Evolutionary conservation across 53 echinoderm and acorn worm species (phyloP).

Genomic region (Antedon mediterranea): DNA sequence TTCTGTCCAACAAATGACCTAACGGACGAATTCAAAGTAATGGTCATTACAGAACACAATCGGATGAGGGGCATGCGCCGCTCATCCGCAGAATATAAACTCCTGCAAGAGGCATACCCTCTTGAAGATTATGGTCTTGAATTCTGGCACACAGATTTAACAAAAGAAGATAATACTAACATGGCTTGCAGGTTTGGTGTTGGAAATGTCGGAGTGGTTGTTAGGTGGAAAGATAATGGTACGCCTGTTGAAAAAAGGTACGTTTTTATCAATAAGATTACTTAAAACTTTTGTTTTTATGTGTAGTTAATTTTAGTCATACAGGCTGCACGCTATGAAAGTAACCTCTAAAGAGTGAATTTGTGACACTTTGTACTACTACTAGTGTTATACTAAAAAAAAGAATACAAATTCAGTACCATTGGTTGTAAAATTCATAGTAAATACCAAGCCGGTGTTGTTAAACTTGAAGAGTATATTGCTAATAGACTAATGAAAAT

Average conservation of each 20-base stretch:
- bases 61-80: constrained; percentile 71
- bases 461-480: too few species aligned
- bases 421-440: too few species aligned
- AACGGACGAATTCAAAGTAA: constrained; percentile 47
- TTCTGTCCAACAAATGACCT: constrained; percentile 25
- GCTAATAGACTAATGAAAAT: too few species aligned
- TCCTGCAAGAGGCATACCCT: constrained; percentile 47
- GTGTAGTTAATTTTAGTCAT: too few species aligned
- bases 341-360: too few species aligned
- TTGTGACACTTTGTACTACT: too few species aligned
- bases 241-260: constrained; percentile 51
- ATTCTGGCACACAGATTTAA: constrained; percentile 21
- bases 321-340: too few species aligned
- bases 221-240: constrained; percentile 20
- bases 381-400: too few species aligned
- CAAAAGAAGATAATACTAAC: not conserved
- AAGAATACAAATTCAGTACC: too few species aligned
- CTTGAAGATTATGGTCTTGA: constrained; percentile 80
- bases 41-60: constrained; percentile 53
- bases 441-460: too few species aligned
- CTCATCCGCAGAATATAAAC: constrained; percentile 34
- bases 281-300: too few species aligned
- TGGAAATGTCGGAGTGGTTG: constrained; percentile 50
- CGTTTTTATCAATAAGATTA: not conserved
- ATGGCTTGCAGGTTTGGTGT: constrained; percentile 19